Evolutionary conservation across 2,797 vertebrate species (phyloP).

Genomic region (Diplodus sargus): DNA sequence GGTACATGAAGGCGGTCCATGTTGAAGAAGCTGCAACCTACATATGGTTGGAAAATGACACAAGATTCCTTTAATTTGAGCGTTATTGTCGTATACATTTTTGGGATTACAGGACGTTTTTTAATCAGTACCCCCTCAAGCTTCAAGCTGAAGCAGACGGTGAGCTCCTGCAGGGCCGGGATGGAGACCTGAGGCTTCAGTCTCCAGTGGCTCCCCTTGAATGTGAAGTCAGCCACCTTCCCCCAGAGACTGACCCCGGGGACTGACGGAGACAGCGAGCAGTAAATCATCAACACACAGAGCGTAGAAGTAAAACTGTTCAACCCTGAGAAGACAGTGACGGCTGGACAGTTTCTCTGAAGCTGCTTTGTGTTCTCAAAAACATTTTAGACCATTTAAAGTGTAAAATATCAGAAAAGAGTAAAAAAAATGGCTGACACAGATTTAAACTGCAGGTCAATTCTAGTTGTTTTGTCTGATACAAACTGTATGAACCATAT

Average conservation of each 20-base stretch:
- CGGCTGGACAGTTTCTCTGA: not conserved
- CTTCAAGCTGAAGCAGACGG: conserved; percentile 78
- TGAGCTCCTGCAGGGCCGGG: conserved; percentile 78
- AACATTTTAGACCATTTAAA: too few species aligned
- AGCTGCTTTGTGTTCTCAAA: not conserved
- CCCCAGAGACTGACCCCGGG: conserved; percentile 78
- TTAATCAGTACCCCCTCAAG: conserved; percentile 42
- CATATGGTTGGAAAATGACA: not conserved
- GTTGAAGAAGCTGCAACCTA: not conserved
- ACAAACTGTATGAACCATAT: not conserved
- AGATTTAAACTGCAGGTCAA: not conserved
- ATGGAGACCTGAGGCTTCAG: conserved; percentile 64
- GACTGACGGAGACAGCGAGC: conserved; percentile 29
- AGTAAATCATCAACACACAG: conserved; percentile 23
- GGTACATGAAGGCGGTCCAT: conserved; percentile 84
- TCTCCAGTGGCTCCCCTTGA: conserved; percentile 67
- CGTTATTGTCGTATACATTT: too few species aligned
- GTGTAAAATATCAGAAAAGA: too few species aligned
- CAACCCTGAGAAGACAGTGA: not conserved
- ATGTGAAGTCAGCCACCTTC: conserved; percentile 66
- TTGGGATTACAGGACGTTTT: not conserved
- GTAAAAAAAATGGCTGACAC: not conserved
- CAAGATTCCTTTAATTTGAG: too few species aligned
- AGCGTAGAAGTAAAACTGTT: not conserved
- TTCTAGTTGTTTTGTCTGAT: not conserved